Evolutionary conservation across 2,888 invertebrate genomes (phyloP), one percentile per base, ranked within the genome.

Genomic region (Sphecodes monilicornis): DNA sequence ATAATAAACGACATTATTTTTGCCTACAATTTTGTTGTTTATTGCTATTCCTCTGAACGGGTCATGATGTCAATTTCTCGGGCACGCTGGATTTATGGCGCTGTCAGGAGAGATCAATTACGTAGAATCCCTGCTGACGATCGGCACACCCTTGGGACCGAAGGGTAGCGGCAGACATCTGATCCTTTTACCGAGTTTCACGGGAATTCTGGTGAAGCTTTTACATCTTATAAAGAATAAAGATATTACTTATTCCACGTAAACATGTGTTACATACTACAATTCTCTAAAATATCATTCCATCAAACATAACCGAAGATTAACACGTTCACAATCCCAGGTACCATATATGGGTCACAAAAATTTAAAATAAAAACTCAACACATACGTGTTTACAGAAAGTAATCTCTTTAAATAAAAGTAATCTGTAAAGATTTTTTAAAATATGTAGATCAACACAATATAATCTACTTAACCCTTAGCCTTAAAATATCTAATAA

Each of bases 61-160:
- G 68, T 77, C 50, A 8, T 22, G 50, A 46, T 29, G 64, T 72
- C 80, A 76, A 46, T 64, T 64, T 4, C 70, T 69, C 69, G 75
- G 64, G 50, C 54, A n/a, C 16, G 50, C 64, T 57, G 57, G 68
- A 89, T 87, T 86, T 87, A 87, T 87, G 79, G 57, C 54, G 57
- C 11, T 66, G 74, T 70, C 81, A 50, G 36, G 71, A 46, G 36
- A 86, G 75, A 78, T 85, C 89, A 77, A 81, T 88, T 89, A 88
- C 80, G 64, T 72, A 29, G 76, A 78, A 85, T 85, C 83, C 66
- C 64, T 70, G 76, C 81, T 84, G 85, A 85, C 85, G 74, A 78
- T 76, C 43, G 72, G 69, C 77, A 75, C 75, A 79, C 82, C 72
- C 71, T 13, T 36, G 78, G 70, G 77, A 72, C 70, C 43, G 22